phyloP scores from a whole-genome alignment of 2,888 invertebrate genomes.

The Monochamus alternatus region DNA sequence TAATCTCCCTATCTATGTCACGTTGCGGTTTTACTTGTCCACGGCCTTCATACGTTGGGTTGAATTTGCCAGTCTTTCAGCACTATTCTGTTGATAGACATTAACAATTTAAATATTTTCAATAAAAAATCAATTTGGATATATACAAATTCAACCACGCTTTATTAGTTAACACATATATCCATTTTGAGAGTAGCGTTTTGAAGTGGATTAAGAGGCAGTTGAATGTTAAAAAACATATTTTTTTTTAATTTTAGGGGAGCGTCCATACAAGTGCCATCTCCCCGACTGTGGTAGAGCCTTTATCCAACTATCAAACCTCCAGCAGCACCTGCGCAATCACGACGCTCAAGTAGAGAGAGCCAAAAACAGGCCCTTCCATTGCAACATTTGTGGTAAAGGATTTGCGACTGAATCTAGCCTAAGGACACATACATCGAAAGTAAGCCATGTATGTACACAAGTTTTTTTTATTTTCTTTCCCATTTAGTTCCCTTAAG shows the following conservation, averaged over 20 bases:
- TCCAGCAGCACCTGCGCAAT: conserved; percentile 95
- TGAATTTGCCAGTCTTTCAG: too few relatives aligned
- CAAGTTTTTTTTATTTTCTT: conserved; percentile 56
- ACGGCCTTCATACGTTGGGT: too few relatives aligned
- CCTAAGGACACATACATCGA: conserved; percentile 94
- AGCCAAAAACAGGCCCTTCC: conserved; percentile 95
- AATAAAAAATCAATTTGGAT: too few relatives aligned
- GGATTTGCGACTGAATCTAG: conserved; percentile 97
- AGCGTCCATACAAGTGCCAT: conserved; percentile 97
- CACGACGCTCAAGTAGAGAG: conserved; percentile 97
- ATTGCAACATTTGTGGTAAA: conserved; percentile 96
- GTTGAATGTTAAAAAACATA: too few relatives aligned
- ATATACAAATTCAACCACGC: too few relatives aligned
- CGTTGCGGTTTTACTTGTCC: too few relatives aligned
- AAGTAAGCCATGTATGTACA: conserved; percentile 88
- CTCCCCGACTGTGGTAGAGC: conserved; percentile 96
- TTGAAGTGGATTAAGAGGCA: too few relatives aligned
- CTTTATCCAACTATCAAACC: conserved; percentile 96
- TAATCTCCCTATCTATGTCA: too few relatives aligned
- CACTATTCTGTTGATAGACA: too few relatives aligned
- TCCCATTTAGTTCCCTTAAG: conserved; percentile 8
- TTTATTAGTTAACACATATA: too few relatives aligned
- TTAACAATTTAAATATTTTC: too few relatives aligned
- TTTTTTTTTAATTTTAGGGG: conserved; percentile 79
- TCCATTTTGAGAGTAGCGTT: too few relatives aligned